phyloP scores from a whole-genome alignment of 2,113 vertebrate species.

The Phaetusa simplex region DNA sequence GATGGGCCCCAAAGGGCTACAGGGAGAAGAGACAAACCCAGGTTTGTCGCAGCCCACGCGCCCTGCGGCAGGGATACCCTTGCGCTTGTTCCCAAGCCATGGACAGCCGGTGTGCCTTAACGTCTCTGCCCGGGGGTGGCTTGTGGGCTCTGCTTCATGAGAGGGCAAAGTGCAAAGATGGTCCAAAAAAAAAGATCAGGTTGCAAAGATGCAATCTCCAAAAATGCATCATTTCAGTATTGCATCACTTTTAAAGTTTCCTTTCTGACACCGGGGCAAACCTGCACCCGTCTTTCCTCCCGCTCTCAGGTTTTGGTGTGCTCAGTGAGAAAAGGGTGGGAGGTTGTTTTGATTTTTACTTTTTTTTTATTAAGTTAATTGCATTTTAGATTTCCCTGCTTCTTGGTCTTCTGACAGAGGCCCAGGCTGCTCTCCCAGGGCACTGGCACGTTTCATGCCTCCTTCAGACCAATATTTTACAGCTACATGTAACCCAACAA shows the following conservation, averaged over 20 bases:
- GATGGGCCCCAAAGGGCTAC: neutral
- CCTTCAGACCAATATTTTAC: neutral
- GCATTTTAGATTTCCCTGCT: neutral
- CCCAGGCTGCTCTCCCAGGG: neutral
- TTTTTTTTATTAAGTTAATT: neutral
- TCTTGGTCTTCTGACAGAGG: neutral
- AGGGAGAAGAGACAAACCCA: neutral
- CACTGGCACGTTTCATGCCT: neutral
- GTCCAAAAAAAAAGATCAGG: neutral
- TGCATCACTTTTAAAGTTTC: fast-evolving
- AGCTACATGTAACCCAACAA: neutral
- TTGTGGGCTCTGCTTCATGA: neutral
- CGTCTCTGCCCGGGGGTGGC: neutral
- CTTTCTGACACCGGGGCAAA: neutral
- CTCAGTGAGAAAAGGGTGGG: fast-evolving
- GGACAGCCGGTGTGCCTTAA: fast-evolving
- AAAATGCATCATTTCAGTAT: fast-evolving
- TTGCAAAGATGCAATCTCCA: neutral
- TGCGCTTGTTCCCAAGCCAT: fast-evolving
- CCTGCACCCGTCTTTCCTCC: neutral
- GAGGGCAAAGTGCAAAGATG: neutral
- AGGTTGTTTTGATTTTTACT: neutral
- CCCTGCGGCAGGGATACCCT: neutral
- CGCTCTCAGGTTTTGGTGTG: fast-evolving
- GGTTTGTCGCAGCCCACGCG: neutral